phyloP scores from a whole-genome alignment of 2,797 vertebrate genomes.

The Mycteria americana region DNA sequence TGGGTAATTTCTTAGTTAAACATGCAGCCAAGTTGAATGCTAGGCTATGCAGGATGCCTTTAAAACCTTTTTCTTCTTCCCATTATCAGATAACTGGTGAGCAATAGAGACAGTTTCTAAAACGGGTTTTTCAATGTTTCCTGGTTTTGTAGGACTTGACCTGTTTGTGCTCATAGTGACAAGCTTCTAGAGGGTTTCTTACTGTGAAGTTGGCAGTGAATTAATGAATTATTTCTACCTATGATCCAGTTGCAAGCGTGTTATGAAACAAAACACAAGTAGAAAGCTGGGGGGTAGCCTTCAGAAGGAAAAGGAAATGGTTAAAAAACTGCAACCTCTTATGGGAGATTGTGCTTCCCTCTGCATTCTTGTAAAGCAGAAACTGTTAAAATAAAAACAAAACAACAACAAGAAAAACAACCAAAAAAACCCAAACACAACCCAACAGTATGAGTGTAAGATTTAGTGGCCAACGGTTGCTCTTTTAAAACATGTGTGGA shows the following conservation, averaged over 20 bases:
- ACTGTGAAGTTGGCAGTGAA: not conserved
- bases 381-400: not conserved
- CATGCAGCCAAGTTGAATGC: rapidly evolving
- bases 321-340: not conserved
- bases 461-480: not conserved
- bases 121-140: not conserved
- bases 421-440: not conserved
- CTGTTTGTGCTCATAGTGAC: not conserved
- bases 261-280: not conserved
- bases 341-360: not conserved
- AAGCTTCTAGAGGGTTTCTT: not conserved
- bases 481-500: not conserved
- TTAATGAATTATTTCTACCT: not conserved
- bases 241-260: not conserved
- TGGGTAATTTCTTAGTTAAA: not conserved
- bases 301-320: not conserved
- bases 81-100: not conserved
- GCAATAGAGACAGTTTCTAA: not conserved
- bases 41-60: not conserved
- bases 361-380: not conserved
- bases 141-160: not conserved
- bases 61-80: not conserved
- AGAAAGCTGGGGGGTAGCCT: not conserved
- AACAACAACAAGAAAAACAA: not conserved
- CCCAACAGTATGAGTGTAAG: not conserved